phyloP scores from a whole-genome alignment of 2,797 vertebrate species.

The Sarcoramphus papa region DNA sequence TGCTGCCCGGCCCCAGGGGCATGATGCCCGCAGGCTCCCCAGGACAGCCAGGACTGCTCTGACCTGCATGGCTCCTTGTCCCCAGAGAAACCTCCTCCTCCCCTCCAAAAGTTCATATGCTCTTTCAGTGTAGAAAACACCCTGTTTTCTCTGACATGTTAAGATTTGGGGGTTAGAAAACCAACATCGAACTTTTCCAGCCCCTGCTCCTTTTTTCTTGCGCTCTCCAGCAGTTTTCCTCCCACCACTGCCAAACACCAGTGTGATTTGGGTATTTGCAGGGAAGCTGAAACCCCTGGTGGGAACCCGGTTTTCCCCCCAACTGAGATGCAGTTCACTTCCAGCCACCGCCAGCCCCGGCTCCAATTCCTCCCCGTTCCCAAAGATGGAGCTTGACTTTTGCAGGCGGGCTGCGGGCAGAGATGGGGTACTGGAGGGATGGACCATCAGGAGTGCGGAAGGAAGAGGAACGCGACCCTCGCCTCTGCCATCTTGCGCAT shows the following conservation, averaged over 20 bases:
- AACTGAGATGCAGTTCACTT: fast-evolving
- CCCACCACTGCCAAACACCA: not conserved
- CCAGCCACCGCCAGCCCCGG: not conserved
- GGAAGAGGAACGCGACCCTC: not conserved
- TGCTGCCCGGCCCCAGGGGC: fast-evolving
- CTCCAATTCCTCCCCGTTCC: not conserved
- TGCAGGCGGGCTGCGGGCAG: not conserved
- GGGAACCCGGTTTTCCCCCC: not conserved
- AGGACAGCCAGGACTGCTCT: not conserved
- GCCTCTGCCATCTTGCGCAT: fast-evolving
- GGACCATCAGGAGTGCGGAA: not conserved
- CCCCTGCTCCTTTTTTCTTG: not conserved
- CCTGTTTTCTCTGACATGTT: fast-evolving
- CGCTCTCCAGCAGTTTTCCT: not conserved
- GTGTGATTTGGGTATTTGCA: not conserved
- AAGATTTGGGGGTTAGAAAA: not conserved
- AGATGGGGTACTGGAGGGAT: not conserved
- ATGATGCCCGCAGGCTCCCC: fast-evolving
- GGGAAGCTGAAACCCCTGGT: not conserved
- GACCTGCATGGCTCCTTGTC: not conserved
- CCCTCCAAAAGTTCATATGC: not conserved
- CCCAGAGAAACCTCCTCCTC: not conserved
- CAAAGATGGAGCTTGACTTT: not conserved
- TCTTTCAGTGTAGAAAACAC: not conserved
- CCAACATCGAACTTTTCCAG: not conserved